Evolutionary conservation across 2,797 vertebrate genomes (phyloP).

Genomic region (Sus cebifrons): DNA sequence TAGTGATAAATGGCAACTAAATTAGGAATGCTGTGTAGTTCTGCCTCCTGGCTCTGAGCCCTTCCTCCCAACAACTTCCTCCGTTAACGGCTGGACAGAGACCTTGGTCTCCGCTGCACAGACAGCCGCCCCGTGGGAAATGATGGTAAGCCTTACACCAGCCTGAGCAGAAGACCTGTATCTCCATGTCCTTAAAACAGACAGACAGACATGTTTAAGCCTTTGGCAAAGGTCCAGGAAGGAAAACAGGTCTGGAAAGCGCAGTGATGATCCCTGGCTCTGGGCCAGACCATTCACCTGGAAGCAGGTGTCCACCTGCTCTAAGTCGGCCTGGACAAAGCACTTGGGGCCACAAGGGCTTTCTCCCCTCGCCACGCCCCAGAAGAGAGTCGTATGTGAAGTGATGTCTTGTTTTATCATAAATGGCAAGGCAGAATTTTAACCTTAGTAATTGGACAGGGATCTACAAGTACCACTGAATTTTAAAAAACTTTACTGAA

Average conservation of each 20-base stretch:
- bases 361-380: neutral
- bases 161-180: neutral
- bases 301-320: neutral
- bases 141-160: neutral
- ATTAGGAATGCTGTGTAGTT: neutral
- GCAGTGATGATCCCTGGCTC: rapidly evolving
- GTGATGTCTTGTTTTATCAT: neutral
- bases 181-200: neutral
- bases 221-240: neutral
- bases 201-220: neutral
- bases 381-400: neutral
- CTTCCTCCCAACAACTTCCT: neutral
- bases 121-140: neutral
- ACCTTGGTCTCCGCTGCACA: neutral
- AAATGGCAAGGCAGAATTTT: conserved; percentile 48
- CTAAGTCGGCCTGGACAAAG: neutral
- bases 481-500: neutral
- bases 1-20: neutral
- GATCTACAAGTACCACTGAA: neutral
- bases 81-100: neutral
- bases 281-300: neutral
- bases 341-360: neutral
- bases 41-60: neutral
- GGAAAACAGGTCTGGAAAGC: neutral
- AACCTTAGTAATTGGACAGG: neutral